These are phyloP conservation scores for Pristionchus mayeri DNA, from an alignment of 2,888 invertebrate species.

Conservation along the genomic window DNA sequence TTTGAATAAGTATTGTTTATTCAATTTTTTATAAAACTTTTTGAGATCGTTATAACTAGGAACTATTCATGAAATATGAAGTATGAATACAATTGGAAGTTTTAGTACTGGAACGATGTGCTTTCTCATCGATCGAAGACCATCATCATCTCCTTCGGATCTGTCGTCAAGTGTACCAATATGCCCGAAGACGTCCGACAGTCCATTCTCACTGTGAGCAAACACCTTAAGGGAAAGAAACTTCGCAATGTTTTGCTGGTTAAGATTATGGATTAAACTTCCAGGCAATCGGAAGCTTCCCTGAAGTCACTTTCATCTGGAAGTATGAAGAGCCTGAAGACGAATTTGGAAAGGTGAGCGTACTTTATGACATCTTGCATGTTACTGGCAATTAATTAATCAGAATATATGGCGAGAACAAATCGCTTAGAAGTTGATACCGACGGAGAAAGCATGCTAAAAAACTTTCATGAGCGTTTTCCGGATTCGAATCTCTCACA, in stretches of 20 bases:
- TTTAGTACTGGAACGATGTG: conserved; percentile 28
- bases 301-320: conserved; percentile 23
- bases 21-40: background rate
- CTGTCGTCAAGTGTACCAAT: background rate
- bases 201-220: background rate
- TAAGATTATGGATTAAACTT: background rate
- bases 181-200: background rate
- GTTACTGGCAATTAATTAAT: no score
- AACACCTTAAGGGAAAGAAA: background rate
- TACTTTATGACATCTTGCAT: no score
- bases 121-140: background rate
- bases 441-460: no score
- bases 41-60: no score
- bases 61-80: no score
- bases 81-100: background rate
- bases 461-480: no score
- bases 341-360: background rate
- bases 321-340: conserved; percentile 27
- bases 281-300: background rate
- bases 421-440: no score
- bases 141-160: conserved; percentile 32
- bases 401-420: no score
- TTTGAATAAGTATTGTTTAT: background rate
- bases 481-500: no score
- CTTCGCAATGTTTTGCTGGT: background rate